Conservation (phyloP, 2,888 invertebrate genomes). For the Chesias legatella region DNA sequence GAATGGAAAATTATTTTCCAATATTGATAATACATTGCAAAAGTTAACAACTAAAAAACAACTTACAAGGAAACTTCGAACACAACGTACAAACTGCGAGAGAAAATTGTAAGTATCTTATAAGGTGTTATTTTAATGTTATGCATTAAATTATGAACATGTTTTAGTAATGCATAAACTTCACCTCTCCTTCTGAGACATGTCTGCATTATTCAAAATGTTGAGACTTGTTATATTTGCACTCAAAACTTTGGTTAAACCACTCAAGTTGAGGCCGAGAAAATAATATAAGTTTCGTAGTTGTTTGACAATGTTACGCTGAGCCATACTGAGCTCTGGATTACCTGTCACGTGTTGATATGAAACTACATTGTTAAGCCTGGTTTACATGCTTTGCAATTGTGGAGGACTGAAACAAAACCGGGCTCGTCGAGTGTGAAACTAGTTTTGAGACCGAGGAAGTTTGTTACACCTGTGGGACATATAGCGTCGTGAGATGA, state of each 20-base stretch:
- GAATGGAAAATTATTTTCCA: no score
- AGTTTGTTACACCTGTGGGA: constrained; percentile 17
- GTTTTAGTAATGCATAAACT: constrained; percentile 31
- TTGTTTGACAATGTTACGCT: constrained; percentile 31
- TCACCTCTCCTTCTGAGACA: constrained; percentile 42
- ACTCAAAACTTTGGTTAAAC: constrained; percentile 68
- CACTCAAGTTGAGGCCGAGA: constrained; percentile 50
- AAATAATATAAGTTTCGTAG: constrained; percentile 62
- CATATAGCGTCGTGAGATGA: neutral
- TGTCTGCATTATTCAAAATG: constrained; percentile 63
- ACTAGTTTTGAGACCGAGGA: constrained; percentile 25
- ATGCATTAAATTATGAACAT: constrained; percentile 39
- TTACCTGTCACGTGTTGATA: constrained; percentile 42
- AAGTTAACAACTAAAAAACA: neutral
- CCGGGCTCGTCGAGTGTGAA: constrained; percentile 13
- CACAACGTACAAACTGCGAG: constrained; percentile 6
- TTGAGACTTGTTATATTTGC: constrained; percentile 60
- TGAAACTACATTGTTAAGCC: constrained; percentile 44
- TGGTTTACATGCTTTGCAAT: constrained; percentile 17
- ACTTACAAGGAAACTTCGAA: neutral
- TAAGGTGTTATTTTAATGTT: constrained; percentile 19
- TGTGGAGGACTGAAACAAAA: constrained; percentile 29
- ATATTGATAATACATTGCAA: no score
- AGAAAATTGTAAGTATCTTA: constrained; percentile 22
- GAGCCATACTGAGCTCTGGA: constrained; percentile 33